phyloP scores from a whole-genome alignment of 2,888 invertebrate species.

The Parthenolecanium corni region DNA sequence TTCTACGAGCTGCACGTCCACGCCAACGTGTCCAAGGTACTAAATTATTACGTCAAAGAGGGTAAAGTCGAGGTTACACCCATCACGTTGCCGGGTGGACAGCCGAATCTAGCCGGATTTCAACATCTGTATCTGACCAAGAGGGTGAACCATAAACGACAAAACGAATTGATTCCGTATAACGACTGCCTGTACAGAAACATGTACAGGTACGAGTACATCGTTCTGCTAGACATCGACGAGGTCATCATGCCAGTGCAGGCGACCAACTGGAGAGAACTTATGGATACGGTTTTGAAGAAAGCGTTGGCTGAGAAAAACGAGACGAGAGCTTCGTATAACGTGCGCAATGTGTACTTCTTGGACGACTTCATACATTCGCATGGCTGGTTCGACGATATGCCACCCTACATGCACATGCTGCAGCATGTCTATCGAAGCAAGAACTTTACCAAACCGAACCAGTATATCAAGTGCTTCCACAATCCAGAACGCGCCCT shows the following conservation, averaged over 20 bases:
- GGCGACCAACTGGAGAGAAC: constrained; percentile 57
- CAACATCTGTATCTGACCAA: constrained; percentile 81
- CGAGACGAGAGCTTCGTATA: constrained; percentile 63
- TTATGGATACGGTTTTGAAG: constrained; percentile 60
- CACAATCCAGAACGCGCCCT: constrained; percentile 82
- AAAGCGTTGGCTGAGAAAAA: constrained; percentile 56
- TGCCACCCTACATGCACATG: constrained; percentile 82
- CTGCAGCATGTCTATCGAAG: constrained; percentile 81
- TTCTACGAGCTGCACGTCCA: constrained; percentile 81
- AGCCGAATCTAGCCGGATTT: constrained; percentile 78
- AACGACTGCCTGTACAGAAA: constrained; percentile 92
- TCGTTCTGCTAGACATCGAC: constrained; percentile 84
- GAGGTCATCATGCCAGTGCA: constrained; percentile 86
- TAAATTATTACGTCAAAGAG: constrained; percentile 50
- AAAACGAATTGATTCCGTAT: constrained; percentile 90
- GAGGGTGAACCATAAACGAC: constrained; percentile 84
- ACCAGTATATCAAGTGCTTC: constrained; percentile 87
- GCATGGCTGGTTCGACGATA: constrained; percentile 66
- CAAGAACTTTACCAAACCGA: constrained; percentile 82
- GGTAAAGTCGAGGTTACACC: constrained; percentile 66
- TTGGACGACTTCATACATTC: constrained; percentile 73
- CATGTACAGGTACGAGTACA: constrained; percentile 77
- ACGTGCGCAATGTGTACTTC: constrained; percentile 85
- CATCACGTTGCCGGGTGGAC: constrained; percentile 73
- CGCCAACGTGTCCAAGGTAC: constrained; percentile 76